Conservation (phyloP, 2,113 vertebrate genomes). For the Acrocephalus arundinaceus region DNA sequence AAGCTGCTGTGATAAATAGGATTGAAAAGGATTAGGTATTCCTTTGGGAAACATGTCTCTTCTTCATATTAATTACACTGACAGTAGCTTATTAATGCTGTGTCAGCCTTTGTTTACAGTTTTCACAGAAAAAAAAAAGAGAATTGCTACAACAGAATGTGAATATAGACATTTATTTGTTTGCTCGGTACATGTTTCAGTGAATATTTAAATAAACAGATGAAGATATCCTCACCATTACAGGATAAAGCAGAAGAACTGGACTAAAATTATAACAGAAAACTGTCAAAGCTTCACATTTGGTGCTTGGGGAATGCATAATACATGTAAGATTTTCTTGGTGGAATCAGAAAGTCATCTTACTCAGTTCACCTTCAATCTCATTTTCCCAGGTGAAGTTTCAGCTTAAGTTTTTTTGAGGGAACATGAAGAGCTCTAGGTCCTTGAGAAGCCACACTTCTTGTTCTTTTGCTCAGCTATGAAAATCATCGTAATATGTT, state of each 20-base stretch:
- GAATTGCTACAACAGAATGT: background rate
- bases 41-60: background rate
- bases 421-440: background rate
- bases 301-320: background rate
- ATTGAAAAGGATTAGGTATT: background rate
- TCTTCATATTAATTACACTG: constrained; percentile 13
- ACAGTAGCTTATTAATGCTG: constrained; percentile 5
- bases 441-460: background rate
- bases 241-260: background rate
- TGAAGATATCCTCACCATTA: background rate
- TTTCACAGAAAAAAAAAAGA: background rate
- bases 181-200: background rate
- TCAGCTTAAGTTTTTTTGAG: background rate
- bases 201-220: background rate
- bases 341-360: background rate
- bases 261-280: background rate
- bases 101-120: constrained; percentile 24
- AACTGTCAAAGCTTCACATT: background rate
- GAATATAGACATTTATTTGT: background rate
- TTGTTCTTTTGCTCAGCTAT: background rate
- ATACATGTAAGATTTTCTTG: background rate
- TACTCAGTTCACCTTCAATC: background rate
- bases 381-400: background rate
- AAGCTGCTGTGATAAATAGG: background rate
- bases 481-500: background rate